Evolutionary conservation across 2,797 vertebrate species (phyloP).

Genomic region (Acestrorhynchus altus): DNA sequence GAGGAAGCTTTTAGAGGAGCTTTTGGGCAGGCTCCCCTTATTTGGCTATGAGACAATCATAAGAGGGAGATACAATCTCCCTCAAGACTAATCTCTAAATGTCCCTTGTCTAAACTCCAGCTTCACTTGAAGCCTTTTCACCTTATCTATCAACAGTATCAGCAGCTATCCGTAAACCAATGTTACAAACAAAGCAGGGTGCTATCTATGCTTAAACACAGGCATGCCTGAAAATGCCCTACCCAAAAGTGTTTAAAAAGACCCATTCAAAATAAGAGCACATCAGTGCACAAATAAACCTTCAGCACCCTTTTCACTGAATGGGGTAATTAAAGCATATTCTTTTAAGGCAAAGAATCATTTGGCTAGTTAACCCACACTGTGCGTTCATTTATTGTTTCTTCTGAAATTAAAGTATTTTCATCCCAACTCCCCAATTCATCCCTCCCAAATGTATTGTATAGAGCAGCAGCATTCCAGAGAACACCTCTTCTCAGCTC

Average conservation of each 20-base stretch:
- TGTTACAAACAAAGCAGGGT: slow-evolving; percentile 7
- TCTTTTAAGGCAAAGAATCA: not conserved
- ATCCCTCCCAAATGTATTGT: no score
- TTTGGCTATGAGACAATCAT: slow-evolving; percentile 74
- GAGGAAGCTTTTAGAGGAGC: slow-evolving; percentile 35
- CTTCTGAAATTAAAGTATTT: no score
- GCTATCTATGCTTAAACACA: slow-evolving; percentile 11
- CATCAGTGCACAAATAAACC: not conserved
- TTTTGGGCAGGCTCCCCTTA: slow-evolving; percentile 73
- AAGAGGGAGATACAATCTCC: slow-evolving; percentile 71
- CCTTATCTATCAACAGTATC: slow-evolving; percentile 28
- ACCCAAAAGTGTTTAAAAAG: not conserved
- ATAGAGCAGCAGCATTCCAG: no score
- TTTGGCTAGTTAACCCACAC: not conserved
- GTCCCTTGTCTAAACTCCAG: slow-evolving; percentile 18
- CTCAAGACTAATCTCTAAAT: slow-evolving; percentile 36
- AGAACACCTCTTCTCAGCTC: no score
- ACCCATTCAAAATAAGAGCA: not conserved
- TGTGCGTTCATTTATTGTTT: no score
- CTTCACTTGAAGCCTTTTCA: slow-evolving; percentile 5
- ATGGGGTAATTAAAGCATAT: not conserved
- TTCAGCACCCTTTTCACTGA: not conserved
- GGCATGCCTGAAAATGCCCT: not conserved
- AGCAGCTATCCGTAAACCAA: slow-evolving; percentile 14
- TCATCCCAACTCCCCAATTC: no score